Base-by-base conservation (phyloP, 2,113 vertebrate species). In the Engraulis encrasicolus region DNA sequence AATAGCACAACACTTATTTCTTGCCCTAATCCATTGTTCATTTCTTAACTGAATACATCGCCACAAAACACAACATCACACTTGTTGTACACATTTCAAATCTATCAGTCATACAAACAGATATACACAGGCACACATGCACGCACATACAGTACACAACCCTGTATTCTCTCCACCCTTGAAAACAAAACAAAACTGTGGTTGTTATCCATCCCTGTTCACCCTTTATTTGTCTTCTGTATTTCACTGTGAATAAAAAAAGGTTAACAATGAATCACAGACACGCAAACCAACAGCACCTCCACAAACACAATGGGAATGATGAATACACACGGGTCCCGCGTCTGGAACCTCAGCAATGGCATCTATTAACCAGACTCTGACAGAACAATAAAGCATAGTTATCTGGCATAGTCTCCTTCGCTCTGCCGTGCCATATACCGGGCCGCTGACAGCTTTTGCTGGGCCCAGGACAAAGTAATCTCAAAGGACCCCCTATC, bases 331-430 rank as follows among this genome's bases (percentile, higher is more conserved):
- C 27, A 74, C n/a, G n/a, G 66, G 66, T 74, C 66, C 66, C 17
- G 66, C 27, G 34, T 74, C 66, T 31, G 31, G 66, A 74, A 74
- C 66, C 66, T 31, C 27, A 27, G 27, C 66, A 74, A 74, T 74
- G 66, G 66, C 66, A 74, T 74, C 66, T 74, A 74, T 74, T 74
- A 74, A 74, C 66, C 5, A 71, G 2, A 34, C 23, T 34, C 27
- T 74, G 66, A 74, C 66, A 74, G 66, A 74, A 74, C 66, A 74
- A 74, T 74, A 74, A 74, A 74, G 31, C 66, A 74, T 74, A 14
- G 74, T 79, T 66, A 80, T 80, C 79, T 80, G 79, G n/a, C n/a
- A n/a, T 74, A 0, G 66, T 34, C 66, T 34, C 66, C n/a, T 31
- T 34, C 31, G 27, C 50, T 18, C 50, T 18, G n/a, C n/a, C n/a